These are phyloP conservation scores for Myocastor coypus DNA, from an alignment of 2,113 vertebrate species.

Conservation along the genomic window DNA sequence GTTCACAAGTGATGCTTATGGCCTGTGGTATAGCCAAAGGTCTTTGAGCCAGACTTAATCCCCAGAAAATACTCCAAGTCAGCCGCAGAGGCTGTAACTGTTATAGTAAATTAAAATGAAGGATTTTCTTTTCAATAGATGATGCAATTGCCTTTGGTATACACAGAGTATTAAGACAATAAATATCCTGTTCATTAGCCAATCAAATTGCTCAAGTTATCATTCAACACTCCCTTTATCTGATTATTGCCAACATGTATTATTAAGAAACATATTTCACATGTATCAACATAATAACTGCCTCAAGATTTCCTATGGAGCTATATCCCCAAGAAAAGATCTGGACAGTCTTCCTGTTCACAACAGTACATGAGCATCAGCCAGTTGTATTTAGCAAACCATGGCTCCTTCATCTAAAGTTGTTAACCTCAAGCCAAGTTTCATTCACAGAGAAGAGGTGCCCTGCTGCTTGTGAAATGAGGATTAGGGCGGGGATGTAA, in stretches of 20 bases:
- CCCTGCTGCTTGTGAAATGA: conserved; percentile 19
- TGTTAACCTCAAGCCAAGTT: conserved; percentile 51
- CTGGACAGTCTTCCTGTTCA: conserved; percentile 13
- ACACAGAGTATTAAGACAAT: conserved; percentile 7
- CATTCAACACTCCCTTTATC: conserved; percentile 56
- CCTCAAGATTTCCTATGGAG: conserved; percentile 43
- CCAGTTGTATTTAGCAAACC: neutral
- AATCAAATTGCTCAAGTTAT: conserved; percentile 15
- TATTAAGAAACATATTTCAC: conserved; percentile 25
- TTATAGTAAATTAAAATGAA: conserved; percentile 68
- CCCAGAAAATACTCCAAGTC: conserved; percentile 57
- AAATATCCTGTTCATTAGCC: conserved; percentile 56
- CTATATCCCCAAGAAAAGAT: conserved; percentile 25
- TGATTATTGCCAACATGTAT: conserved; percentile 36
- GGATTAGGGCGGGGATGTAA: conserved; percentile 34
- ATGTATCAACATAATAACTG: neutral
- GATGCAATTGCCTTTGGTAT: conserved; percentile 21
- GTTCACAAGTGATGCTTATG: neutral
- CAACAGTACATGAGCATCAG: neutral
- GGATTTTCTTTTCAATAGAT: conserved; percentile 9
- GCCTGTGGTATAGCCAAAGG: conserved; percentile 40
- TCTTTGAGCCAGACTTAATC: conserved; percentile 47
- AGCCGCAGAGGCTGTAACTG: neutral
- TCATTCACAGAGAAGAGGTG: neutral
- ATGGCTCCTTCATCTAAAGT: neutral